Evolutionary conservation across 2,888 invertebrate species (phyloP).

Genomic region (Trissoscelio sp.): DNA sequence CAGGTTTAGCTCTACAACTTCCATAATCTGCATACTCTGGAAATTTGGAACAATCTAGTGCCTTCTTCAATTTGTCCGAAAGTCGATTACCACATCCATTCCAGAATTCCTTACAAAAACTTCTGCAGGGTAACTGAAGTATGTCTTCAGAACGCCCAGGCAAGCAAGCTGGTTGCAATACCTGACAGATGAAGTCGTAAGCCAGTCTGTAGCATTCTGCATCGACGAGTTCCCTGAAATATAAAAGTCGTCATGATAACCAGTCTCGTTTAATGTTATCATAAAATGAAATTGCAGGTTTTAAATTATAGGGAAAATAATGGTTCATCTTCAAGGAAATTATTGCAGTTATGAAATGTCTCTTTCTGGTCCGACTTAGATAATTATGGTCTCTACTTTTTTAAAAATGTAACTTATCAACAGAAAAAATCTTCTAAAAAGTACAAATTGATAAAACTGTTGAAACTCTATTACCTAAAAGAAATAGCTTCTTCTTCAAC

Average conservation of each 20-base stretch:
- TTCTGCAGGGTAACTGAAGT: conserved; percentile 89
- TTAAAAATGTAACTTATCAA: too few relatives aligned
- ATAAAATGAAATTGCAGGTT: conserved; percentile 27
- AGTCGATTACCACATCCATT: conserved; percentile 91
- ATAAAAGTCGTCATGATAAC: conserved; percentile 17
- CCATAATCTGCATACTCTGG: conserved; percentile 91
- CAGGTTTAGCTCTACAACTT: conserved; percentile 91
- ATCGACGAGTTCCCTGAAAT: conserved; percentile 90
- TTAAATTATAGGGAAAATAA: conserved; percentile 34
- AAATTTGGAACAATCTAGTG: conserved; percentile 91
- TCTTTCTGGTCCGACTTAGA: background rate
- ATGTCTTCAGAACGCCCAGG: conserved; percentile 83
- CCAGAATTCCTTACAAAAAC: conserved; percentile 94
- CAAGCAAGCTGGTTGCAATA: conserved; percentile 91
- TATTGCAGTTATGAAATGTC: conserved; percentile 16
- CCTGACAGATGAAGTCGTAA: conserved; percentile 94
- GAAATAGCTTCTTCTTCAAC: conserved; percentile 91
- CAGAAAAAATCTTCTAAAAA: too few relatives aligned
- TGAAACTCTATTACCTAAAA: conserved; percentile 86
- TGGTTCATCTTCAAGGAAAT: conserved; percentile 15
- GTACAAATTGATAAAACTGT: too few relatives aligned
- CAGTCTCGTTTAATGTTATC: conserved; percentile 19
- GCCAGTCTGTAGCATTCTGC: conserved; percentile 95
- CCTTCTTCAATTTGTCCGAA: conserved; percentile 88
- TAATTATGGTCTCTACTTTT: background rate